Conservation (phyloP, 2,797 vertebrate genomes). For the Gymnodraco acuticeps region DNA sequence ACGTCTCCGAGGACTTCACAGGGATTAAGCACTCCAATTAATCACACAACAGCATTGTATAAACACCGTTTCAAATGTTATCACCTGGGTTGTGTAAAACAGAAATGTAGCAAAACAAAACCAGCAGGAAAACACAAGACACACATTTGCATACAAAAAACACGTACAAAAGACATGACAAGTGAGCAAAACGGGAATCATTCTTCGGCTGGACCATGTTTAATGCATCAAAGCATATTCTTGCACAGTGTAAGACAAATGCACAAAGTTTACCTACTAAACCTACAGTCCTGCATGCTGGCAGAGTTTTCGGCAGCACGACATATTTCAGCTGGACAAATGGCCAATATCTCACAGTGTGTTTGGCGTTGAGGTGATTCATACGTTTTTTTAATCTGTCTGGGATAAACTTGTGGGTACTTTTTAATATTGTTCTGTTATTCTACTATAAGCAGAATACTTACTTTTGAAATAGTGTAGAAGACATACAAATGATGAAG, state of each 20-base stretch:
- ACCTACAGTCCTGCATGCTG: neutral
- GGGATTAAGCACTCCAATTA: constrained; percentile 27
- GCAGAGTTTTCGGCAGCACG: neutral
- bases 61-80: too few species aligned
- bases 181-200: neutral
- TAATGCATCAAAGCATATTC: neutral
- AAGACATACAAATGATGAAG: constrained; percentile 2
- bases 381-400: neutral
- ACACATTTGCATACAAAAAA: neutral
- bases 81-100: constrained; percentile 1
- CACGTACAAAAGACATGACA: neutral
- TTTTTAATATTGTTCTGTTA: neutral
- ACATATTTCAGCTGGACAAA: constrained; percentile 11
- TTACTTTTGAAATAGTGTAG: neutral
- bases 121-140: constrained; percentile 6
- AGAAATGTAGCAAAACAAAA: constrained; percentile 10
- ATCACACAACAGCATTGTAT: constrained; percentile 23
- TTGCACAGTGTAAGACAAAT: constrained; percentile 15
- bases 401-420: too few species aligned
- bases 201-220: neutral
- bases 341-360: neutral
- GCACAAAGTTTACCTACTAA: neutral
- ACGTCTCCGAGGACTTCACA: constrained; percentile 39
- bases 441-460: neutral
- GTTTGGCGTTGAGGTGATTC: constrained; percentile 1